Evolutionary conservation across 2,888 invertebrate species (phyloP), one percentile per base, ranked within the genome.

Genomic region (Melikaiella ostensackeni): DNA sequence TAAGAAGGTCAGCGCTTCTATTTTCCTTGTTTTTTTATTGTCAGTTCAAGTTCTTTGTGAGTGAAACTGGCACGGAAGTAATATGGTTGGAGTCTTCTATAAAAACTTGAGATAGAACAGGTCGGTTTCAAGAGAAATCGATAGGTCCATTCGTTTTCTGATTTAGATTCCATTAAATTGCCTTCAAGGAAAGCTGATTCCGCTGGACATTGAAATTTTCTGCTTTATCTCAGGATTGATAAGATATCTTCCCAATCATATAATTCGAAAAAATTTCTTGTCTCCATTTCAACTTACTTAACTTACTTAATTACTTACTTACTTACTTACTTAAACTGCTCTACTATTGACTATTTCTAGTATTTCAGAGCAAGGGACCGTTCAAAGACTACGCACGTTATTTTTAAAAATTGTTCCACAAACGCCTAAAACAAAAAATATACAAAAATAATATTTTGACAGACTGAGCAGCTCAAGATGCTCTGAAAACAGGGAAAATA

Each of bases 41-140:
- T 55, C 55, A 55, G 9, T 19, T 11, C 9, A 46, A 21, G 19
- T 27, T 42, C 4, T 27, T 46, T 66, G 27, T 24, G 30, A 46
- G 13, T 30, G 42, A 46, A 46, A 66, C 46, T 46, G 19, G 27
- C 46, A 27, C 19, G 46, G 42, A 27, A 66, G 46, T 66, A 66
- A 66, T 66, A 66, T 7, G 46, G 66, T 46, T 66, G 42, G 42
- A 66, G 42, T 30, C 19, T 6, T 42, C 27, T 27, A 66, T 13
- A 66, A 66, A 46, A 66, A 66, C 66, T 66, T 46, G 9, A 16
- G 42, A 66, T 66, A 66, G 42, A 66, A 9, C 46, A 66, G 27
- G 42, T 19, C n/a, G 27, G 66, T 46, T 66, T 66, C 42, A n/a
- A 66, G 42, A 46, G 46, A 9, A 66, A 66, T 66, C 66, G 46